Percentiles rank a stretch among this genome's conserved stretches.
Evolutionary conservation across 2,797 vertebrate species (phyloP).

Genomic region (Dendrocincla fuliginosa): DNA sequence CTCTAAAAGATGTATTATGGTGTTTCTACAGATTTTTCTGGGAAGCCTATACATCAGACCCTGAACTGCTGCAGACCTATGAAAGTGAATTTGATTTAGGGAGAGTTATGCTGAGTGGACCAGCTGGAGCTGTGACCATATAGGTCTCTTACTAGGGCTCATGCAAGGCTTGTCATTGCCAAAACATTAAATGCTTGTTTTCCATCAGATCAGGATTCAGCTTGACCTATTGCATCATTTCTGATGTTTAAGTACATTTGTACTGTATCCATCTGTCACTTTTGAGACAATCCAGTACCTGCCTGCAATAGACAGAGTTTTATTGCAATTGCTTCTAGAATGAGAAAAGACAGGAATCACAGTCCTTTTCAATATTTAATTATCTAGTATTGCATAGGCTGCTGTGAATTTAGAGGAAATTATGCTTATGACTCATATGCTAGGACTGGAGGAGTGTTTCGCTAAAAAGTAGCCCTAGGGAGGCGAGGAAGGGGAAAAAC

Average conservation of each 20-base stretch:
- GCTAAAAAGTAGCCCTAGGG: neutral
- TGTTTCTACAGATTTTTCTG: neutral
- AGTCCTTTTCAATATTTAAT: conserved; percentile 22
- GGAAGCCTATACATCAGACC: neutral
- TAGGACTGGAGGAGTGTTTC: neutral
- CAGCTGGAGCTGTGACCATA: neutral
- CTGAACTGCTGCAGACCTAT: neutral
- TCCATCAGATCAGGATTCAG: neutral
- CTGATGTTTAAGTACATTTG: neutral
- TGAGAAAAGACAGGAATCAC: neutral
- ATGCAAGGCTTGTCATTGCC: neutral
- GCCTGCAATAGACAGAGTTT: neutral
- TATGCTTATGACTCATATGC: conserved; percentile 24
- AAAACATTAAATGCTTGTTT: neutral
- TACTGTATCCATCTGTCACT: neutral
- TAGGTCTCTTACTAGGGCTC: neutral
- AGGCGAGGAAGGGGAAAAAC: accelerated
- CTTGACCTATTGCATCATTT: neutral
- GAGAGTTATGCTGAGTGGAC: neutral
- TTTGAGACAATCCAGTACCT: neutral
- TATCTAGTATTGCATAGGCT: neutral
- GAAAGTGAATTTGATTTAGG: neutral
- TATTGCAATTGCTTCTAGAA: neutral
- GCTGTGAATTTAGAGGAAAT: neutral
- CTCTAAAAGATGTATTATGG: neutral